Conservation (phyloP, 2,797 vertebrate genomes). For the Delichon dasypus region DNA sequence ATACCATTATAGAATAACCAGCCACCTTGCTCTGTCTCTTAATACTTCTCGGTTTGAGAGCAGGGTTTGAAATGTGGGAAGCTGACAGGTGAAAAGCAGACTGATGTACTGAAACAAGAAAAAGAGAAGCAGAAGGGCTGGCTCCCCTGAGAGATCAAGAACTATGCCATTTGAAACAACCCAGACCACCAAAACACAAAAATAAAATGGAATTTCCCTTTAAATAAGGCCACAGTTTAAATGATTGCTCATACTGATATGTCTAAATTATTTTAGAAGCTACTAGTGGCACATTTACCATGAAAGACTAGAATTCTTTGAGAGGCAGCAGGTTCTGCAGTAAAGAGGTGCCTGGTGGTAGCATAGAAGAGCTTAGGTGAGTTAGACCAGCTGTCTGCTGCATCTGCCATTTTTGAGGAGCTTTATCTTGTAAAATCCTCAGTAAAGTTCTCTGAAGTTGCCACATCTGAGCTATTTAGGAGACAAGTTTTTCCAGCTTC, state of each 20-base stretch:
- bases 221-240: slow-evolving; percentile 24
- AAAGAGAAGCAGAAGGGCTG: neutral
- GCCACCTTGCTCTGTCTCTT: neutral
- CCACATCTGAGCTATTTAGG: neutral
- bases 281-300: neutral
- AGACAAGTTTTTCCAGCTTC: slow-evolving; percentile 39
- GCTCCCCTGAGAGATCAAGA: slow-evolving; percentile 22
- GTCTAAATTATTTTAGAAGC: neutral
- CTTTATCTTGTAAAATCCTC: slow-evolving; percentile 25
- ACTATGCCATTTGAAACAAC: neutral
- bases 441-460: slow-evolving; percentile 1
- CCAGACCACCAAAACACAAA: neutral
- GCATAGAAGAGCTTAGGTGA: neutral
- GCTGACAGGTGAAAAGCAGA: neutral
- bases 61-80: neutral
- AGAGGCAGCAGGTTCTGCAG: neutral
- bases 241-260: neutral
- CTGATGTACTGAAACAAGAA: neutral
- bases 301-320: slow-evolving; percentile 34
- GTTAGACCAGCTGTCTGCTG: neutral
- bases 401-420: slow-evolving; percentile 32
- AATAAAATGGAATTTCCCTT: slow-evolving; percentile 32
- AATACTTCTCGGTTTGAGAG: neutral
- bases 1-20: neutral
- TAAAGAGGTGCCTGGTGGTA: neutral